A percentile compares a stretch with the other conserved stretches of the same genome.
Conservation (phyloP, 2,888 invertebrate genomes). For the Sarcophaga caerulescens region DNA sequence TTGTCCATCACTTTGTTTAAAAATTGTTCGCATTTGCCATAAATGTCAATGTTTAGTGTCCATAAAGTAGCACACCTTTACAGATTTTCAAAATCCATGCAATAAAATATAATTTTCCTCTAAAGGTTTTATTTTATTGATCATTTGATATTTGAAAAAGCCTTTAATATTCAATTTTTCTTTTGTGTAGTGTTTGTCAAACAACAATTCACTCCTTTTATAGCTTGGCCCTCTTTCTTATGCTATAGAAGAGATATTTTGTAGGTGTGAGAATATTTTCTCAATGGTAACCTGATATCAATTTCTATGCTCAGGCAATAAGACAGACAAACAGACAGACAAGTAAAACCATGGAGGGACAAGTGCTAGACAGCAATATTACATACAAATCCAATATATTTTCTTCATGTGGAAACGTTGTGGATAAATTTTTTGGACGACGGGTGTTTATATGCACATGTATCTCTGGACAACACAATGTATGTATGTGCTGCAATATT, state of each 20-base stretch:
- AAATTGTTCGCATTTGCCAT: too few relatives aligned
- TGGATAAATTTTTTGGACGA: neutral
- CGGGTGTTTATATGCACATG: neutral
- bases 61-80: neutral
- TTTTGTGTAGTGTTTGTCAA: constrained; percentile 8
- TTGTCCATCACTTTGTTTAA: too few relatives aligned
- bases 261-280: constrained; percentile 60
- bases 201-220: constrained; percentile 16
- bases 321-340: constrained; percentile 8
- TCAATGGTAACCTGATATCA: constrained; percentile 55
- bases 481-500: constrained; percentile 18
- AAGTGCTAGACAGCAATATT: neutral
- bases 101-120: constrained; percentile 9
- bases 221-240: neutral
- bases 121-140: neutral
- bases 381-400: constrained; percentile 14
- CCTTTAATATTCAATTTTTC: constrained; percentile 14
- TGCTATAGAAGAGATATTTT: neutral
- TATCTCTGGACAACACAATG: constrained; percentile 13
- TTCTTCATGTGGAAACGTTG: neutral
- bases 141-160: constrained; percentile 2
- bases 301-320: constrained; percentile 23
- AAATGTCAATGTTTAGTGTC: neutral
- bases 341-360: neutral
- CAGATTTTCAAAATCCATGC: neutral